These are phyloP conservation scores for Aphis craccivora DNA, from an alignment of 1,140 invertebrate genomes.

Conservation along the genomic window DNA sequence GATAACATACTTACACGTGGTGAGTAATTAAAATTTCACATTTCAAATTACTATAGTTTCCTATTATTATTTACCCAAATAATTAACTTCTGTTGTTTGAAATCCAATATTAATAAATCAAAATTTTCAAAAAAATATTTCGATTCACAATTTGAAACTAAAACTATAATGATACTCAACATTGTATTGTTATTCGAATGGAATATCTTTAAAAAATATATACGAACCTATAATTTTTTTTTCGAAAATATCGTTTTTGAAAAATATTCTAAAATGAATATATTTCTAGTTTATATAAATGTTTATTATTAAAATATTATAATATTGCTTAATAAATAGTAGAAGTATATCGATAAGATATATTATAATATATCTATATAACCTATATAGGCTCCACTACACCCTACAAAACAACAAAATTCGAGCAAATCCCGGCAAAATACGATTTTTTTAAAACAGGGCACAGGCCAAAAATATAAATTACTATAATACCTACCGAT, in stretches of 20 bases:
- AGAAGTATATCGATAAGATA: not conserved
- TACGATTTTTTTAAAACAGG: too few species aligned
- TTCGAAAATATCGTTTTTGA: too few species aligned
- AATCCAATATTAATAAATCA: not conserved
- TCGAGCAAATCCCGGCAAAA: too few species aligned
- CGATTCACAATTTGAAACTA: not conserved
- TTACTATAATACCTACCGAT: too few species aligned
- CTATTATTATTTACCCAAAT: not conserved
- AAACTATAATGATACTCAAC: not conserved
- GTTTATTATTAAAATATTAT: not conserved
- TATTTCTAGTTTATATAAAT: not conserved
- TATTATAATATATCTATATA: not conserved
- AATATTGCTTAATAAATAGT: not conserved
- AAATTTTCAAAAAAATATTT: not conserved
- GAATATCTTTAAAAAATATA: too few species aligned
- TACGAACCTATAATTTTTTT: too few species aligned
- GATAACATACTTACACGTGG: not conserved
- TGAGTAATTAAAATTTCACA: not conserved
- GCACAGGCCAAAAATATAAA: not conserved
- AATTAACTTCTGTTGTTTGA: not conserved
- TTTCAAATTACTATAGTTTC: not conserved
- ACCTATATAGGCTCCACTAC: not conserved
- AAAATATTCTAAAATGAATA: too few species aligned
- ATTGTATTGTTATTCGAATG: too few species aligned
- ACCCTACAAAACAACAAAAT: not conserved